Evolutionary conservation across 2,113 vertebrate species (phyloP).

Genomic region (Microtus oregoni): DNA sequence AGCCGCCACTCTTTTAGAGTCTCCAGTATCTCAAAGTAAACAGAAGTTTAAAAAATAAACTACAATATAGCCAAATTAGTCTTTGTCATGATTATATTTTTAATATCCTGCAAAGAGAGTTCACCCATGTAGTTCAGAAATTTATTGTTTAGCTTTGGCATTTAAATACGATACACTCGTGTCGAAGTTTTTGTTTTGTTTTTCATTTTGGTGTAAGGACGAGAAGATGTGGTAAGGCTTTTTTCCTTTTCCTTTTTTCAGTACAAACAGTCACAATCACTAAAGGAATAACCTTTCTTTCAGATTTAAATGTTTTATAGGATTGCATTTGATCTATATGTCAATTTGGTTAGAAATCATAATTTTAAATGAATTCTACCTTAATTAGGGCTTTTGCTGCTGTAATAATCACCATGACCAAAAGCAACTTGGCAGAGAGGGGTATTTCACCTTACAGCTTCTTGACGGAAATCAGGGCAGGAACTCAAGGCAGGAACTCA

Average conservation of each 20-base stretch:
- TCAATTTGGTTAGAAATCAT: background rate
- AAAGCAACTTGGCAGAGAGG: background rate
- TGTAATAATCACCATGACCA: background rate
- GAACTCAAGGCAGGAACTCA: background rate
- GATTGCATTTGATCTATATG: background rate
- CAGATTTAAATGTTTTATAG: background rate
- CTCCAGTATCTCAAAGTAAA: background rate
- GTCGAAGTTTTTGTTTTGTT: background rate
- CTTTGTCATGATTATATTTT: conserved; percentile 43
- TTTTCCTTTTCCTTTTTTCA: background rate
- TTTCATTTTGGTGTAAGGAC: background rate
- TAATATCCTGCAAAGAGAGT: background rate
- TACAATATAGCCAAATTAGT: background rate
- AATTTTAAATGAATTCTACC: background rate
- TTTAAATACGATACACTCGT: conserved; percentile 3
- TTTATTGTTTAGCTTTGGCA: conserved; percentile 19
- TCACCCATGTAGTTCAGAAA: background rate
- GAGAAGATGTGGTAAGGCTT: background rate
- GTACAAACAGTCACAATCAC: background rate
- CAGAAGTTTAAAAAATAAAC: background rate
- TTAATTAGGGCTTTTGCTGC: background rate
- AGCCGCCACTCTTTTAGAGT: background rate
- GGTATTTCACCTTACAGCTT: background rate
- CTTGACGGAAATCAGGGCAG: background rate
- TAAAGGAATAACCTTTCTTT: background rate